A percentile compares a stretch with the other conserved stretches of the same genome.
phyloP scores from a whole-genome alignment of 37 sponge, comb jelly and placozoan species.

The Beroe ovata region DNA sequence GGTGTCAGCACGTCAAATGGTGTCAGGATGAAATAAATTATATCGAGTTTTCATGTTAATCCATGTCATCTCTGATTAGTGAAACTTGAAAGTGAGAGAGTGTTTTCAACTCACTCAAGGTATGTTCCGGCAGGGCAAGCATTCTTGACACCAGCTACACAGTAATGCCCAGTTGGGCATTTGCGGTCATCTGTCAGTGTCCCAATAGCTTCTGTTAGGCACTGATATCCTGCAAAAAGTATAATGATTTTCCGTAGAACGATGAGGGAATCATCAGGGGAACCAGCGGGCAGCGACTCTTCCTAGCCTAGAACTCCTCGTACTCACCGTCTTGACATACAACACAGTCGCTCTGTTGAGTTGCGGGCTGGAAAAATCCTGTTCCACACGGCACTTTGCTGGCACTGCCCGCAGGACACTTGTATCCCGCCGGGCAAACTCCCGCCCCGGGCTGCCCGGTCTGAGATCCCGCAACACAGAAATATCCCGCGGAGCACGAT shows the following conservation, averaged over 20 bases:
- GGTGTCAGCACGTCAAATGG: background rate
- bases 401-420: conserved; percentile 60
- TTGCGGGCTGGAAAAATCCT: conserved; percentile 32
- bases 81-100: too few species aligned
- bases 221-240: conserved; percentile 18
- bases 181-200: background rate
- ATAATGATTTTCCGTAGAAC: background rate
- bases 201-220: background rate
- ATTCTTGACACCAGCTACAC: background rate
- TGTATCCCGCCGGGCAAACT: conserved; percentile 66
- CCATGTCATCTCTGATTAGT: too few species aligned
- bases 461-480: conserved; percentile 35
- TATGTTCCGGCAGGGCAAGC: conserved; percentile 18
- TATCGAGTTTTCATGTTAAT: background rate
- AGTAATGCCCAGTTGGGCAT: conserved; percentile 58
- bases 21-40: background rate
- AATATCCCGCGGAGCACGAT: conserved; percentile 56
- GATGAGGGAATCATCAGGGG: background rate
- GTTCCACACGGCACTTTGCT: background rate
- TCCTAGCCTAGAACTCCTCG: too few species aligned
- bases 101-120: conserved; percentile 13
- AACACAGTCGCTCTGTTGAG: conserved; percentile 13
- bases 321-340: conserved; percentile 6
- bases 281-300: background rate
- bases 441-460: background rate